Conservation (phyloP, 1,140 invertebrate species). For the Anadara kagoshimensis region DNA sequence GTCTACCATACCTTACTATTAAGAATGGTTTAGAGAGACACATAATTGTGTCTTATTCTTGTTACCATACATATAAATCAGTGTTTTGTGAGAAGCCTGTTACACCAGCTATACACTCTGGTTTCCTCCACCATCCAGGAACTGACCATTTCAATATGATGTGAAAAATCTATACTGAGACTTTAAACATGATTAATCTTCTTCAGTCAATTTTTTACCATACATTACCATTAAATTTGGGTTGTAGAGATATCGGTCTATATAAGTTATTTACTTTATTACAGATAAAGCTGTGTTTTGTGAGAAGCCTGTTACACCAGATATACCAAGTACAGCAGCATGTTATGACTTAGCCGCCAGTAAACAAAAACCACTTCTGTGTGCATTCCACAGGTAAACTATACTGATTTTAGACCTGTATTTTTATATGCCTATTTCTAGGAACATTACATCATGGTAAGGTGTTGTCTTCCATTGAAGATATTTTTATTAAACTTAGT, state of each 20-base stretch:
- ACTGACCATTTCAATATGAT: no score
- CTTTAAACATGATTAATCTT: no score
- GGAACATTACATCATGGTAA: no score
- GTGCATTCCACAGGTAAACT: conserved; percentile 79
- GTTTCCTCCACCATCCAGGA: no score
- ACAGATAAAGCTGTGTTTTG: conserved; percentile 79
- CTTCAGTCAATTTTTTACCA: neutral
- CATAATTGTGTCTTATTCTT: no score
- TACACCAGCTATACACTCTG: neutral
- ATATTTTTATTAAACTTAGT: no score
- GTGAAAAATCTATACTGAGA: no score
- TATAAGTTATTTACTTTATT: conserved; percentile 3
- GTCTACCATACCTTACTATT: no score
- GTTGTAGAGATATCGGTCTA: neutral
- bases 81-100: neutral
- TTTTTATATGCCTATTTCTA: no score
- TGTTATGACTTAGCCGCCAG: conserved; percentile 79
- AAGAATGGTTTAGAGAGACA: no score
- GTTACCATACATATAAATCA: no score
- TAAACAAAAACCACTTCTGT: conserved; percentile 77
- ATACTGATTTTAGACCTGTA: neutral
- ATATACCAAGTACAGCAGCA: conserved; percentile 75
- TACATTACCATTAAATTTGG: neutral
- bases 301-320: conserved; percentile 83
- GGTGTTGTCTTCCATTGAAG: no score